Evolutionary conservation across 2,888 invertebrate species (phyloP), one percentile per base, ranked within the genome.

Genomic region (Tipula confusa): DNA sequence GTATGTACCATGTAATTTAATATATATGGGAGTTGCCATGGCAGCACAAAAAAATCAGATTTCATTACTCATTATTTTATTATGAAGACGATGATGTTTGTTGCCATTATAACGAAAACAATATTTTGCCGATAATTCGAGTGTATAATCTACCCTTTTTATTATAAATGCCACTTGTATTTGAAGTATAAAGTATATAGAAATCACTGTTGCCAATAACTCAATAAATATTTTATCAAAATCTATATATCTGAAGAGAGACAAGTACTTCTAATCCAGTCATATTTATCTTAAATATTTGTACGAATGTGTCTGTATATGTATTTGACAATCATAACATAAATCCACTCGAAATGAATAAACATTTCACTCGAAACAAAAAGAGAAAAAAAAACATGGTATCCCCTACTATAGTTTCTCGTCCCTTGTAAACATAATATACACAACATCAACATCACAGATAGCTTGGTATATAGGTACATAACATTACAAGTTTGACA

Each of bases 201-300:
- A 64, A 64, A 64, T 64, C 64, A 64, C 64, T 64, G 24, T 24
- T 64, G 64, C 64, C 64, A 64, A 64, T 64, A 64, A 24, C 18
- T 24, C 24, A 64, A 64, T 43, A 43, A 43, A 43, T 43, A 43
- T 43, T 43, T 43, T 43, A 43, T 43, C n/a, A 43, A 43, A 43
- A 15, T 15, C 15, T 43, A 15, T 15, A 6, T 15, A 15, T 43
- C 1, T 15, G n/a, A n/a, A n/a, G n/a, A 24, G 9, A 64, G 64
- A 43, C 64, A 64, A 64, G 64, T 64, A 64, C 24, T 64, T 64
- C 18, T 64, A 64, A 64, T 64, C 64, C 64, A 24, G 24, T 18
- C 64, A 64, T 64, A 64, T 64, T 64, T 64, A 64, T 64, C 64
- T 64, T 64, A 64, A 64, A 64, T 64, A 64, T 64, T 18, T 64